Percentiles rank a stretch among this genome's conserved stretches.
phyloP scores from a whole-genome alignment of 2,797 vertebrate genomes.

The Tympanoctomys barrerae region DNA sequence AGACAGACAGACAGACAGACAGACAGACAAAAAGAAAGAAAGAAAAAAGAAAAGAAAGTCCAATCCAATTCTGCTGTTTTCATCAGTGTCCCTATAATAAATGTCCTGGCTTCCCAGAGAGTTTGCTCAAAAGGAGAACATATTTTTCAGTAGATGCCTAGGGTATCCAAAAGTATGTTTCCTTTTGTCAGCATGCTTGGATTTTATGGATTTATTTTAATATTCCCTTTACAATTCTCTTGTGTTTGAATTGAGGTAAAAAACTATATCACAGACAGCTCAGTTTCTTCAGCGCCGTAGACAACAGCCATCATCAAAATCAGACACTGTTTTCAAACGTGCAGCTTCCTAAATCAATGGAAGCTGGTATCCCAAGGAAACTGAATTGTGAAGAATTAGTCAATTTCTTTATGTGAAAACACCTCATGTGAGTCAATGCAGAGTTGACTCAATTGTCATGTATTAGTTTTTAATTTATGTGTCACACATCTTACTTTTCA shows the following conservation, averaged over 20 bases:
- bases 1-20: too few relatives aligned
- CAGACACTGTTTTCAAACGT: conserved; percentile 16
- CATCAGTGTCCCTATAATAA: not conserved
- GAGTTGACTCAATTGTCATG: conserved; percentile 7
- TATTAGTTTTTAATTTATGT: conserved; percentile 39
- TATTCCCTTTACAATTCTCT: too few relatives aligned
- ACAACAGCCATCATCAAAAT: not conserved
- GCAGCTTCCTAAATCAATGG: not conserved
- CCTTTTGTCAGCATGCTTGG: not conserved
- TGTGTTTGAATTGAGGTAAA: conserved; percentile 17
- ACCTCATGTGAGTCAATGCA: conserved; percentile 17
- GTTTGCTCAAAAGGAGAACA: not conserved
- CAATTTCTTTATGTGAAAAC: not conserved
- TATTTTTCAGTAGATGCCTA: not conserved
- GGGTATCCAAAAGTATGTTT: not conserved
- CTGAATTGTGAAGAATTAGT: not conserved
- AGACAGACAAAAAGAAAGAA: too few relatives aligned
- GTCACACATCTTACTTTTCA: not conserved
- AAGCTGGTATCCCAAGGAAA: not conserved
- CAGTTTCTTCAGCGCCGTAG: not conserved
- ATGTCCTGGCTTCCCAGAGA: not conserved
- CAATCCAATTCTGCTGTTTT: not conserved
- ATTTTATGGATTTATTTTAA: not conserved
- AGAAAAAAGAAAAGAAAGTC: not conserved
- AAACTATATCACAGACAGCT: not conserved